These are phyloP conservation scores for Dicaeum eximium DNA, from an alignment of 2,113 vertebrate genomes.

Conservation along the genomic window DNA sequence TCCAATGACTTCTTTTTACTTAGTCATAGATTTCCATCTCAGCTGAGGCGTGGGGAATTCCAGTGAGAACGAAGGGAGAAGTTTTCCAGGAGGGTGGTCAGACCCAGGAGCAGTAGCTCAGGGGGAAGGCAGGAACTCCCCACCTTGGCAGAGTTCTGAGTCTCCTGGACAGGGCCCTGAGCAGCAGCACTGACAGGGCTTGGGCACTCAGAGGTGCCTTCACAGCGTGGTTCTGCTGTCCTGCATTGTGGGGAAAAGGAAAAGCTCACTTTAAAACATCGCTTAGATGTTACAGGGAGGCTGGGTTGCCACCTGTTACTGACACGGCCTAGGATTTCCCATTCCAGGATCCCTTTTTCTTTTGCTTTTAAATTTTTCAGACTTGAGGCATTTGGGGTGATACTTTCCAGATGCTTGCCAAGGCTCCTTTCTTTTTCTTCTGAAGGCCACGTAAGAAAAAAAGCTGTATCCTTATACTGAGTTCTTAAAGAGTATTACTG, in stretches of 20 bases:
- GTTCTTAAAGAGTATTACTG: background rate
- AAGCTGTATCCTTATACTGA: background rate
- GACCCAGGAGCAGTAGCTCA: background rate
- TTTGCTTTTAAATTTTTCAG: background rate
- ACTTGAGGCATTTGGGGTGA: background rate
- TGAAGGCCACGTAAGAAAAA: background rate
- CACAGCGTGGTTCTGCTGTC: background rate
- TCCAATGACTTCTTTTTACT: background rate
- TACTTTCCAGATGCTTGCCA: background rate
- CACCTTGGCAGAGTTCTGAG: background rate
- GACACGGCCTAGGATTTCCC: background rate
- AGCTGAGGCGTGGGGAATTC: background rate
- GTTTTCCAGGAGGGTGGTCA: background rate
- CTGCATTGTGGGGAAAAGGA: no score
- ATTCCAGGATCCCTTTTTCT: background rate
- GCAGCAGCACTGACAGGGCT: background rate
- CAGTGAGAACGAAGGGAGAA: background rate
- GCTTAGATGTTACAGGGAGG: background rate
- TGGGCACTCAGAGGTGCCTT: background rate
- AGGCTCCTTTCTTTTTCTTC: background rate
- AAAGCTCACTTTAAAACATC: background rate
- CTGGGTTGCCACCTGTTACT: background rate
- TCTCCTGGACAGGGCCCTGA: background rate
- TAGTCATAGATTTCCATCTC: background rate
- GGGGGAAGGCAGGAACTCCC: background rate